Conservation (phyloP, 2,797 vertebrate species). For the Mycteria americana region DNA sequence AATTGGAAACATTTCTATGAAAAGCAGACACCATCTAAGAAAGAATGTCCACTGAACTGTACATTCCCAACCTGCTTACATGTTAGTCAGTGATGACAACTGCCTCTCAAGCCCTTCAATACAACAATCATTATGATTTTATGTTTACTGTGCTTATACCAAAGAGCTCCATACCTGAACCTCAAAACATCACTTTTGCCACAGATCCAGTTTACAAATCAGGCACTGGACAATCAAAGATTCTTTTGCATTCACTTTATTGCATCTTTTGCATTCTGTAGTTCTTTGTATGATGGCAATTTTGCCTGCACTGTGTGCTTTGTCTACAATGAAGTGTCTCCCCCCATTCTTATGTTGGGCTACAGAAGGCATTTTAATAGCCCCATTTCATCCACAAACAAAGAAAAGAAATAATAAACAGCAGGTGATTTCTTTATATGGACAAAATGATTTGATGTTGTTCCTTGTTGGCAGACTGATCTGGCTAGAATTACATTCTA, state of each 20-base stretch:
- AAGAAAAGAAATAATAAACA: conserved; percentile 67
- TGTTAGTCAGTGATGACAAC: neutral
- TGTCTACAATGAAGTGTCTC: neutral
- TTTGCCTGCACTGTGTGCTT: neutral
- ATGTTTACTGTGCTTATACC: neutral
- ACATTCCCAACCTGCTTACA: neutral
- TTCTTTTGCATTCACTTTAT: neutral
- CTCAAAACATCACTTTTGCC: neutral
- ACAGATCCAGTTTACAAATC: neutral
- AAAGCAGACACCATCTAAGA: neutral
- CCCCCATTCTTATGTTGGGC: neutral
- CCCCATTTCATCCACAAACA: conserved; percentile 27
- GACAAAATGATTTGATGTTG: conserved; percentile 69
- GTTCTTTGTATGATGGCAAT: neutral
- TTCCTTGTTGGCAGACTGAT: conserved; percentile 71
- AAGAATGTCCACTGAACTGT: neutral
- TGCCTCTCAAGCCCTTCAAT: neutral
- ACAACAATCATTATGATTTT: neutral
- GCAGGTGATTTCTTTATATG: conserved; percentile 65
- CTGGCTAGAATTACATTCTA: conserved; percentile 64
- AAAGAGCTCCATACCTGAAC: neutral
- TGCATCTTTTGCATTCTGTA: neutral
- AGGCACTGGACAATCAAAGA: neutral
- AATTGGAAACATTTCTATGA: neutral
- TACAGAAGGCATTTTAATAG: conserved; percentile 21